Evolutionary conservation across 92 coral and sea anemone genomes (phyloP), one percentile per base, ranked within the genome.

Genomic region (Parazoanthus darwini): DNA sequence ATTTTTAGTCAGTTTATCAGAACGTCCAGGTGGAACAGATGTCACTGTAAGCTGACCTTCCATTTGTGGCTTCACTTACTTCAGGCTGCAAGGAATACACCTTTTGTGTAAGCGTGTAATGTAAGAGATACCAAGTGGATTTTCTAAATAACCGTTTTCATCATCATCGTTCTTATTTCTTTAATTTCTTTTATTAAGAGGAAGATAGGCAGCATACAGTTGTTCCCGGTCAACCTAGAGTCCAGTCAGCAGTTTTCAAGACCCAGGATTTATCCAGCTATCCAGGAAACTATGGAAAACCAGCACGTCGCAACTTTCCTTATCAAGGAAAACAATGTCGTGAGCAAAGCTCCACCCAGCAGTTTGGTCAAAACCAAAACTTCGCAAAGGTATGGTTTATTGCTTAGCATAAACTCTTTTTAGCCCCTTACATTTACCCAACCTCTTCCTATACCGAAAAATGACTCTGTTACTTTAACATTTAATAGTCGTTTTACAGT

Each of bases 171-270:
- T 20, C 13, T 54, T 20, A 54, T 54, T 54, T 1, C 59, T 54
- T 54, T 54, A 54, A 54, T 54, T 15, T 36, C 33, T 16, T 14
- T 67, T 71, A 16, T 42, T 6, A 25, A 81, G 85, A 81, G 15
- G 50, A 59, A 39, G 50, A 81, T 14, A 63, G 29, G 33, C 46
- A 29, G 22, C 26, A 42, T 33, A 0, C 54, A n/a, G 26, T 22
- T 65, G 6, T 15, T 26, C 77, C 86, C 3, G 46, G 39, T 63
- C 58, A 82, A 54, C 50, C 46, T 15, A 23, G 77, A 67, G 39
- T 39, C 65, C 59, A 79, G 18, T 44, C 63, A 44, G 38, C 65
- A 25, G 82, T 44, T 44, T 82, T 82, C 77, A 82, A 66, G 66
- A 50, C 56, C 63, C 77, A 39, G 73, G 86, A 82, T 25, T 25